Evolutionary conservation across 2,797 vertebrate genomes (phyloP), one percentile per base, ranked within the genome.

Genomic region (Gymnothorax javanicus): DNA sequence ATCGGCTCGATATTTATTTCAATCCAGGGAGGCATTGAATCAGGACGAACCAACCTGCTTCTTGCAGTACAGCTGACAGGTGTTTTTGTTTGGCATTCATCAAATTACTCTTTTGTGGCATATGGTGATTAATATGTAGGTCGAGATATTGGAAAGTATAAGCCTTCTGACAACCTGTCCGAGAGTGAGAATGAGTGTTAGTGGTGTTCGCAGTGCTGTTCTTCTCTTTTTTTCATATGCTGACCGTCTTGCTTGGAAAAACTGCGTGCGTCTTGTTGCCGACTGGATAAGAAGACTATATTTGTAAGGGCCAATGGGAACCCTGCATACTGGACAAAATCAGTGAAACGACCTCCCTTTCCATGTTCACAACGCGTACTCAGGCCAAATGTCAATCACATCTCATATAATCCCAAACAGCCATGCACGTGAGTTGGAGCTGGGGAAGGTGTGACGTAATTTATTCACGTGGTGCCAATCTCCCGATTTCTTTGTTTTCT

Each of bases 361-460:
- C 13, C 1, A 23, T n/a, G 77, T 7, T 79, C 75, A 79, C 33
- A 52, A 15, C 43, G 8, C 17, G 56, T 81, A 56, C 54, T 54
- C 77, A 81, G 11, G 77, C 17, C 77, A 52, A 54, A 23, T 54
- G 52, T 81, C 77, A 56, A 23, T 56, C 77, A 20, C 77, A 52
- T 77, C 50, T 77, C 27, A 43, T 77, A 50, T 50, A 50, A 33
- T 7, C 50, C 73, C 15, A 81, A 54, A 23, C 7, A 9, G 52
- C 17, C 8, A 75, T 8, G 12, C 73, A 59, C 75, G 17, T 81
- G 75, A 79, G 73, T 33, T 52, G 73, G 73, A 59, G 54, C 58
- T 81, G 85, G 73, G 58, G 33, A 57, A 81, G 43, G 59, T 86
- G 57, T 86, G 84, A 77, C 50, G 84, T 77, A 27, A 77, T 71